These are phyloP conservation scores for Chesias legatella DNA, from an alignment of 2,888 invertebrate species.

Conservation along the genomic window DNA sequence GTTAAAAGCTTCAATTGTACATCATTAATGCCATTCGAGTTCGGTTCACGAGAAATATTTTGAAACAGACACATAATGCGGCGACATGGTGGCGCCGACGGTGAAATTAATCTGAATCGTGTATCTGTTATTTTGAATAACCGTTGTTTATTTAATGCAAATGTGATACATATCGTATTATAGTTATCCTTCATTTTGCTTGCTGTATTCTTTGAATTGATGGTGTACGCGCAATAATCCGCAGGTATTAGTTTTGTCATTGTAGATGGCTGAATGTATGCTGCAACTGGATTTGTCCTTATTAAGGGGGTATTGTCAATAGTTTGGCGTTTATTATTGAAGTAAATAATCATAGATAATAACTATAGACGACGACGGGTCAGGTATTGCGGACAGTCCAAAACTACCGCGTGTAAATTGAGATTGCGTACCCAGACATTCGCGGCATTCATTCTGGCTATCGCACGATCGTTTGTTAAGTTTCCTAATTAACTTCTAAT, in stretches of 20 bases:
- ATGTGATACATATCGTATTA: slow-evolving; percentile 37
- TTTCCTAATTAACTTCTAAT: slow-evolving; percentile 8
- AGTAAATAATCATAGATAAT: too few relatives aligned
- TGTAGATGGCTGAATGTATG: slow-evolving; percentile 20
- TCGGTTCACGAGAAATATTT: slow-evolving; percentile 53
- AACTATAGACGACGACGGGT: slow-evolving; percentile 3
- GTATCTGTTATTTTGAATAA: slow-evolving; percentile 52
- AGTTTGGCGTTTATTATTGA: slow-evolving; percentile 6
- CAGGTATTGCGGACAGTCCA: slow-evolving; percentile 13
- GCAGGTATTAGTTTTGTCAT: slow-evolving; percentile 27
- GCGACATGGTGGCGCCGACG: slow-evolving; percentile 58
- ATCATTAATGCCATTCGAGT: slow-evolving; percentile 39
- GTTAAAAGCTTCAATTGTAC: slow-evolving; percentile 33
- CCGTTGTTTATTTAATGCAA: slow-evolving; percentile 45
- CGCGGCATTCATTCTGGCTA: slow-evolving; percentile 4
- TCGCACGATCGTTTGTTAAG: slow-evolving; percentile 13
- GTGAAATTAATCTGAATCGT: slow-evolving; percentile 56
- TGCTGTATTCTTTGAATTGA: slow-evolving; percentile 32
- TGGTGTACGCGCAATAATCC: slow-evolving; percentile 30
- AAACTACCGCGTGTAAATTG: slow-evolving; percentile 11
- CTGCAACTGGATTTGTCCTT: slow-evolving; percentile 10
- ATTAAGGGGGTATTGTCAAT: slow-evolving; percentile 27
- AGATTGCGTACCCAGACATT: slow-evolving; percentile 10
- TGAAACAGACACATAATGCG: slow-evolving; percentile 61
- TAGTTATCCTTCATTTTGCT: slow-evolving; percentile 22